Evolutionary conservation across 2,797 vertebrate species (phyloP).

Genomic region (Siniperca undulata): DNA sequence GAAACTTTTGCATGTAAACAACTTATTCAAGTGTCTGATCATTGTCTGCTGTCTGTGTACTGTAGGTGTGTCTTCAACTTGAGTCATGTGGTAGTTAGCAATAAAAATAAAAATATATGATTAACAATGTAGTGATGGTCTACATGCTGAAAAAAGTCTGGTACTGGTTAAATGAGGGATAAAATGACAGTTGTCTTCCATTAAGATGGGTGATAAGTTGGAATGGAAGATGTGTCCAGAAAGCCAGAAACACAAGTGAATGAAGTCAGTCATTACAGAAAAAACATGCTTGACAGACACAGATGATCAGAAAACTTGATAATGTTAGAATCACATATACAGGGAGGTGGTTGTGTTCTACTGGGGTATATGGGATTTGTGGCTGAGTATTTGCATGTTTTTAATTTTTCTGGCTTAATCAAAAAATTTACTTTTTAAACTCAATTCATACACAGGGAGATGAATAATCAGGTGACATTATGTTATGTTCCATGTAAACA

Average conservation of each 20-base stretch:
- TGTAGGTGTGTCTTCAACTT: too few species aligned
- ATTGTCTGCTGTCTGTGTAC: background rate
- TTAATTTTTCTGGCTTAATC: background rate
- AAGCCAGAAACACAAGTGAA: background rate
- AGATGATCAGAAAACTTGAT: constrained; percentile 2
- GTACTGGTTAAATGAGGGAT: background rate
- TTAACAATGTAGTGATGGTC: background rate
- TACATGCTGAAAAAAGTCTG: background rate
- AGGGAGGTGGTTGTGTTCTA: background rate
- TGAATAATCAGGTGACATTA: background rate
- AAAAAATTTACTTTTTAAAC: background rate
- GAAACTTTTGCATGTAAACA: background rate
- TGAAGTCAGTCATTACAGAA: background rate
- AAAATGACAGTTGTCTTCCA: background rate
- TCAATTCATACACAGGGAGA: background rate
- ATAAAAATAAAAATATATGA: background rate
- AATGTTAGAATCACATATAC: background rate
- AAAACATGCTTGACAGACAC: background rate
- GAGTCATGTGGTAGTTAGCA: background rate
- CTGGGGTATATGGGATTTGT: background rate
- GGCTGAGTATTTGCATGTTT: background rate
- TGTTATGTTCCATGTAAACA: background rate
- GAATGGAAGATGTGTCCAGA: background rate
- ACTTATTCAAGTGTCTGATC: background rate
- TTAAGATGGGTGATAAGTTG: background rate